phyloP scores from a whole-genome alignment of 2,113 vertebrate species.

The Petroica traversi region DNA sequence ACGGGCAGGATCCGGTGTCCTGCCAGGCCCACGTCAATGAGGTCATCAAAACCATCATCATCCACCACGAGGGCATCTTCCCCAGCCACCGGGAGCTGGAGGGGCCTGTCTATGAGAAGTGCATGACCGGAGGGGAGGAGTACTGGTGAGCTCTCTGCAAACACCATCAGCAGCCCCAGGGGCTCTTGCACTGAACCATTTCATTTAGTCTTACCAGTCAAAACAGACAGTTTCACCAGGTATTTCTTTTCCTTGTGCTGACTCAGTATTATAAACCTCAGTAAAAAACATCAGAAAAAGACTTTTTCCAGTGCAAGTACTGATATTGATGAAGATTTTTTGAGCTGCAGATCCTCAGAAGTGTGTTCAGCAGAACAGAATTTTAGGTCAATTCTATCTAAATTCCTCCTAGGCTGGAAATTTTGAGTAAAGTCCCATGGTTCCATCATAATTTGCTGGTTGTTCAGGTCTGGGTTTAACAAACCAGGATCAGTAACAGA shows the following conservation, averaged over 20 bases:
- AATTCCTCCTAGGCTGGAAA: background rate
- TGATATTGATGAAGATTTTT: background rate
- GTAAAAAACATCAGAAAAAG: background rate
- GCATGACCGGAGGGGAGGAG: conserved; percentile 97
- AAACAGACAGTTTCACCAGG: background rate
- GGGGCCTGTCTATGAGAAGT: conserved; percentile 96
- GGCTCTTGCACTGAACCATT: background rate
- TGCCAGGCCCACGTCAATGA: conserved; percentile 98
- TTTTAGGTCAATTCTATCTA: background rate
- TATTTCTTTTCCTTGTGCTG: background rate
- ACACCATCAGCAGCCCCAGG: background rate
- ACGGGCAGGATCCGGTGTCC: conserved; percentile 94
- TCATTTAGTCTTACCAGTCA: background rate
- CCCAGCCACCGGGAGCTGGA: conserved; percentile 89
- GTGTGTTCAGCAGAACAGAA: background rate
- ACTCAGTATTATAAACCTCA: background rate
- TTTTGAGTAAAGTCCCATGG: background rate
- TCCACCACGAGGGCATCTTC: conserved; percentile 94
- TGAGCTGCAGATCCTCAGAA: background rate
- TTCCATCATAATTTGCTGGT: background rate
- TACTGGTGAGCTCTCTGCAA: conserved; percentile 86
- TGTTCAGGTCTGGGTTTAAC: background rate
- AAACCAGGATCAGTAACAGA: background rate
- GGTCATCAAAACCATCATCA: conserved; percentile 97
- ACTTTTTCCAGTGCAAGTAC: background rate